phyloP scores from a whole-genome alignment of 2,888 invertebrate species.

The Stenchaetothrips biformis region DNA sequence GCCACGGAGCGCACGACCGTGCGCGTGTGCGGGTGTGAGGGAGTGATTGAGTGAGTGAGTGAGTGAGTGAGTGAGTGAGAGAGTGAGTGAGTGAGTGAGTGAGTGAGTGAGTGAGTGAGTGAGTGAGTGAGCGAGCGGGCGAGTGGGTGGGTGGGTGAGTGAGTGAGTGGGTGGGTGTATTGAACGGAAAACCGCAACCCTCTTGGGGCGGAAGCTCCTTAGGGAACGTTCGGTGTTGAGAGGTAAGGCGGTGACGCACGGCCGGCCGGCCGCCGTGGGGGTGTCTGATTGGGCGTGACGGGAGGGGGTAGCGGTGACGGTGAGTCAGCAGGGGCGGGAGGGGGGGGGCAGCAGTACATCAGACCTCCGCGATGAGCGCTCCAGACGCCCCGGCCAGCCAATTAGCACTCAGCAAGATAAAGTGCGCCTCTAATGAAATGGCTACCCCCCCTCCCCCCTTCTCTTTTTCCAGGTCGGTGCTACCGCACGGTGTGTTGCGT shows the following conservation, averaged over 20 bases:
- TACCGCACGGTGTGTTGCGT: not conserved
- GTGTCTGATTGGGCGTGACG: not conserved
- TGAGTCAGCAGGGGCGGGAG: too few relatives aligned
- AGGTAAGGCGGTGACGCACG: not conserved
- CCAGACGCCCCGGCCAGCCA: constrained; percentile 3
- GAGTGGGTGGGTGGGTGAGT: too few relatives aligned
- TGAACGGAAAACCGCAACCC: not conserved
- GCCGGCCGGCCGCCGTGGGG: not conserved
- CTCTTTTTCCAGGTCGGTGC: not conserved
- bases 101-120: not conserved
- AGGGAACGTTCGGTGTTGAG: too few relatives aligned
- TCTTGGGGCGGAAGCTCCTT: not conserved
- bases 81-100: not conserved
- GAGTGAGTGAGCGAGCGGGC: not conserved
- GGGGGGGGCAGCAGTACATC: not conserved
- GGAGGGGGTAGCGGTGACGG: too few relatives aligned
- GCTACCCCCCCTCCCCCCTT: not conserved
- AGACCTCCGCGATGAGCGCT: constrained; percentile 9
- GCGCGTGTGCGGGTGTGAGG: not conserved
- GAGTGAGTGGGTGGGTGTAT: not conserved
- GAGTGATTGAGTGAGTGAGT: too few relatives aligned
- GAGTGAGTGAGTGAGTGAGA: too few relatives aligned
- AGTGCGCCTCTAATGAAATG: constrained; percentile 22
- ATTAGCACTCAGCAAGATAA: constrained; percentile 25
- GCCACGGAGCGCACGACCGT: too few relatives aligned